Evolutionary conservation across 2,113 vertebrate species (phyloP), one percentile per base, ranked within the genome.

Genomic region (Muntiacus reevesi): DNA sequence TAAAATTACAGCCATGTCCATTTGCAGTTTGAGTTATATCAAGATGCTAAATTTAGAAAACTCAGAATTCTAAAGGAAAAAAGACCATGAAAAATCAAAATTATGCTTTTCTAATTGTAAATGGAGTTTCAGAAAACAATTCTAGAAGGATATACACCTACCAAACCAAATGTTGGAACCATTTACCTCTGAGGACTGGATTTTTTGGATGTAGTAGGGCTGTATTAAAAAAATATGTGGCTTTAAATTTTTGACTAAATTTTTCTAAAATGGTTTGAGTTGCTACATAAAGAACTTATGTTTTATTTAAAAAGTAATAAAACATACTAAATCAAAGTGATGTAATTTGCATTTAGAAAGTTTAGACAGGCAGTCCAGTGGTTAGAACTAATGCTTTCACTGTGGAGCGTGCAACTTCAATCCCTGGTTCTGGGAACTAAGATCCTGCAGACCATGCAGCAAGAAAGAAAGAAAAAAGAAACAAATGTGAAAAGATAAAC

Each of bases 81-180:
- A 78, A n/a, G 50, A 79, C 1, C 43, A 40, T 47, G 33, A 74
- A 88, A 89, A 5, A 30, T 91, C 83, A 78, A 78, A 87, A 59
- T 85, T 19, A 23, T 25, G 54, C 45, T 96, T 94, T 85, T 96
- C 45, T 90, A 83, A 78, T 87, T 88, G 57, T 79, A 85, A 91
- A 54, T 94, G 78, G 50, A 62, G 71, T 89, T 89, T 89, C 13
- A 19, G 62, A 87, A 93, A 93, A 94, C 45, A 93, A 64, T 93
- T 74, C 60, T 87, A 93, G 54, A 89, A 54, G 40, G n/a, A 76
- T 55, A 91, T 54, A 82, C 40, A 94, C 74, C 67, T 95, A 87
- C 36, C 11, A 95, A 67, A 89, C 78, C 64, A 89, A 91, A 59
- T 33, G 1, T 59, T 78, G 67, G 4, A 36, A 84, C 40, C 91